Base-by-base conservation (phyloP, 2,888 invertebrate species). In the Drosophila merina region DNA sequence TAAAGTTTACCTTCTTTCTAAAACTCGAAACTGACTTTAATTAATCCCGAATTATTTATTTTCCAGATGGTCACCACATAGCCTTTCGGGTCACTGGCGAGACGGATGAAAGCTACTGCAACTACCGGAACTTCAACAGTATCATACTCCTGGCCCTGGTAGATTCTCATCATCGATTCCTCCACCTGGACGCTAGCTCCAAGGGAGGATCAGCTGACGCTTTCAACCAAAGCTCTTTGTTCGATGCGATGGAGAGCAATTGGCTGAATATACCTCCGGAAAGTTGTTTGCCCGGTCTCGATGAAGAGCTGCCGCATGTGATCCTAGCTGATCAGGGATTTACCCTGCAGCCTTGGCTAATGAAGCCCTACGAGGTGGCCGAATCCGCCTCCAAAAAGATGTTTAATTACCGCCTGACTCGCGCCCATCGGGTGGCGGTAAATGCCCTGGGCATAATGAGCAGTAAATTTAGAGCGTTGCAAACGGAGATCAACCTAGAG, bases 201-300 rank as follows among this genome's bases (percentile, higher is more conserved):
- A 30, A 30, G 10, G 54, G 54, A 5, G 54, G 54, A 9, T n/a
- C 31, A 2, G 2, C 14, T n/a, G 44, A 54, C 10, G 54, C 44
- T n/a, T 54, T 54, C 9, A 54, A 42, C 9, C 30, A 44, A 7
- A 44, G 54, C 30, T 31, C 42, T 8, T 44, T 54, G 44, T 54
- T 44, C 44, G 31, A 54, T 44, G 54, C 30, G 4, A 31, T 54
- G 54, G 54, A 54, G 30, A 42, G 30, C 44, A 54, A 54, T 20
- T 44, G 30, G 30, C 8, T 54, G 8, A 54, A 54, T 30, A 54
- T 54, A 30, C 54, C 54, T 1, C 54, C 30, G 1, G 20, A 54
- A 5, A 20, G n/a, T 3, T 9, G 25, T 10, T n/a, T 54, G 9
- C 42, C 8, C 2, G 54, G 42, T n/a, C 8, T 54, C 8, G 44